phyloP scores from a whole-genome alignment of 2,888 invertebrate species.

The Carterocephalus palaemon region DNA sequence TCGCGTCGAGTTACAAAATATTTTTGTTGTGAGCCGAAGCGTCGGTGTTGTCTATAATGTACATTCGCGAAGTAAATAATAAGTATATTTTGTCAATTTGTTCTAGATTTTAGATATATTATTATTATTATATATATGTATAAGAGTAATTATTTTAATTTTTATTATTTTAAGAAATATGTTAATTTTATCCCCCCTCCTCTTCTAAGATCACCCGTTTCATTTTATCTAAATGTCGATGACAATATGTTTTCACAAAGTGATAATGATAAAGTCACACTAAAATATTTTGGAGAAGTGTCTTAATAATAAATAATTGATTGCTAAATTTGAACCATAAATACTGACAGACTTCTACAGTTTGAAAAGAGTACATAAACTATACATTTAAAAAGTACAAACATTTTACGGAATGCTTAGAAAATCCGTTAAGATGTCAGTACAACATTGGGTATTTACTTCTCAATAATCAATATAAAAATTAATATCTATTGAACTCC shows the following conservation, averaged over 20 bases:
- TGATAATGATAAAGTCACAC: constrained; percentile 18
- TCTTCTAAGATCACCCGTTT: constrained; percentile 3
- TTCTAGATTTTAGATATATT: constrained; percentile 53
- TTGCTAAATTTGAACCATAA: too few relatives aligned
- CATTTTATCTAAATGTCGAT: background rate
- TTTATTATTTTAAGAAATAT: constrained; percentile 35
- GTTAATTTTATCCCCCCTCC: constrained; percentile 18
- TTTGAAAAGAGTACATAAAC: too few relatives aligned
- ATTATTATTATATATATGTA: constrained; percentile 41
- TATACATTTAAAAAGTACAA: too few relatives aligned
- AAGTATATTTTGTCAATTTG: constrained; percentile 70
- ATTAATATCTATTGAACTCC: constrained; percentile 13
- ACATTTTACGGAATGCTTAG: too few relatives aligned
- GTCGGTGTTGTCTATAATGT: constrained; percentile 60
- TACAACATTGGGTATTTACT: background rate
- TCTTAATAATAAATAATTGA: too few relatives aligned
- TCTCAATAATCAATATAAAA: background rate
- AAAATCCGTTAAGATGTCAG: too few relatives aligned
- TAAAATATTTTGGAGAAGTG: constrained; percentile 8
- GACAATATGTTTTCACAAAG: constrained; percentile 24
- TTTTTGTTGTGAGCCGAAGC: constrained; percentile 53
- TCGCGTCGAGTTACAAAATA: constrained; percentile 41
- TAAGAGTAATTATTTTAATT: constrained; percentile 40
- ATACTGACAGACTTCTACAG: too few relatives aligned
- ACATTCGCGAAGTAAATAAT: constrained; percentile 54